Conservation (phyloP, 2,888 invertebrate species). For the Deilephila elpenor region DNA sequence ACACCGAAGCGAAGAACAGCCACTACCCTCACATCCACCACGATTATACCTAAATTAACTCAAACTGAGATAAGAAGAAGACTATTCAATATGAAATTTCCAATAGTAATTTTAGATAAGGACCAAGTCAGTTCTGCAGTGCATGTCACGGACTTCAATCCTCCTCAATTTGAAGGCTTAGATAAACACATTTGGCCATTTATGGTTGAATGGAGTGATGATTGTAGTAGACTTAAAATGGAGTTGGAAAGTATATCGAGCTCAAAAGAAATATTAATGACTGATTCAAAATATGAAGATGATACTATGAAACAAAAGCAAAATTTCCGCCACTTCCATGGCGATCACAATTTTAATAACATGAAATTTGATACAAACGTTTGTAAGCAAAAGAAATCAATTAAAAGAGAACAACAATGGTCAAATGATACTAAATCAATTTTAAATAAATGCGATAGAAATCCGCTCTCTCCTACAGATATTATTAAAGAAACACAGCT, state of each 20-base stretch:
- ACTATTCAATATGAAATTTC: conserved; percentile 61
- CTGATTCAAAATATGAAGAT: not conserved
- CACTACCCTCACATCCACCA: conserved; percentile 50
- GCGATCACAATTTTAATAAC: conserved; percentile 5
- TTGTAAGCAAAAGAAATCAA: not conserved
- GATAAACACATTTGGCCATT: conserved; percentile 72
- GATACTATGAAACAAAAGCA: not conserved
- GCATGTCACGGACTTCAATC: conserved; percentile 51
- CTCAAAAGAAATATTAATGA: not conserved
- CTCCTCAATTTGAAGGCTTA: conserved; percentile 65
- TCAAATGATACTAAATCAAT: not conserved
- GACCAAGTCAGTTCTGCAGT: conserved; percentile 63
- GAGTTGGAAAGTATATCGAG: conserved; percentile 24
- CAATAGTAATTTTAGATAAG: conserved; percentile 65
- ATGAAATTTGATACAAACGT: not conserved
- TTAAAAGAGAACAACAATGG: conserved; percentile 5
- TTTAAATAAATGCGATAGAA: not conserved
- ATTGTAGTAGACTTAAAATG: conserved; percentile 30
- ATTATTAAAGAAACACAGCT: not conserved
- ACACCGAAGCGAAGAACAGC: conserved; percentile 47
- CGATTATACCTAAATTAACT: conserved; percentile 51
- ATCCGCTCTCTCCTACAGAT: not conserved
- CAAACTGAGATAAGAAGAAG: conserved; percentile 63
- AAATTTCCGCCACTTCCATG: not conserved
- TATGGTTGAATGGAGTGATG: conserved; percentile 64